Evolutionary conservation across 2,888 invertebrate genomes (phyloP).

Genomic region (Oxytorus armatus): DNA sequence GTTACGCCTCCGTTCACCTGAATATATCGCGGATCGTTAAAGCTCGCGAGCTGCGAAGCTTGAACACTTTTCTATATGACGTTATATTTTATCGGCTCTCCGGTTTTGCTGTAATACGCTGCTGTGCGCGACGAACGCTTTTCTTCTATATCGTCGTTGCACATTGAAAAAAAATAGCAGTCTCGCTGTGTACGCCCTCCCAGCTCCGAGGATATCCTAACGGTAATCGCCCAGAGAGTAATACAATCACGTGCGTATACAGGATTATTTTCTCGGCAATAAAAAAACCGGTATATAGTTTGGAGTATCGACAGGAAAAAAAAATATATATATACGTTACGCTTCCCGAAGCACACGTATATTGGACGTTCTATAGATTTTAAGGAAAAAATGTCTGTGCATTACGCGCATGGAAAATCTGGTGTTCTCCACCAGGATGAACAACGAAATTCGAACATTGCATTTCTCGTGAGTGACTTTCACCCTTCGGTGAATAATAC

Average conservation of each 20-base stretch:
- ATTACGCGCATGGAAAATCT: constrained; percentile 19
- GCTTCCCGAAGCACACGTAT: constrained; percentile 11
- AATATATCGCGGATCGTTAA: constrained; percentile 31
- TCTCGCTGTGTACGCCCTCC: constrained; percentile 15
- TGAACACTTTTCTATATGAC: constrained; percentile 24
- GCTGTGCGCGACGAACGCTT: constrained; percentile 9
- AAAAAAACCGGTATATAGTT: constrained; percentile 17
- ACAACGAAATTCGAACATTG: background rate
- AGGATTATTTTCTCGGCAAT: constrained; percentile 64
- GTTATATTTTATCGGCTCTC: constrained; percentile 31
- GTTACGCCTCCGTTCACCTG: background rate
- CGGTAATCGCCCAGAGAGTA: constrained; percentile 61
- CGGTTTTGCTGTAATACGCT: background rate
- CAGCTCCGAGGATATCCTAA: constrained; percentile 16
- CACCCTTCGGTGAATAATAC: too few relatives aligned
- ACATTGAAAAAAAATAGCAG: constrained; percentile 43
- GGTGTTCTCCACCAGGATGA: background rate
- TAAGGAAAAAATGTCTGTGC: background rate
- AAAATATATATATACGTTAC: background rate
- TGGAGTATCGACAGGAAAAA: constrained; percentile 20
- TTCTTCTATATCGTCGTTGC: constrained; percentile 29
- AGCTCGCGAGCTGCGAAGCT: constrained; percentile 44
- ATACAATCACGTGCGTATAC: constrained; percentile 65
- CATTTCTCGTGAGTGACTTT: background rate
- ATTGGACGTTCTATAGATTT: background rate